Evolutionary conservation across 2,888 invertebrate species (phyloP).

Genomic region (Drosophila heteroneura): DNA sequence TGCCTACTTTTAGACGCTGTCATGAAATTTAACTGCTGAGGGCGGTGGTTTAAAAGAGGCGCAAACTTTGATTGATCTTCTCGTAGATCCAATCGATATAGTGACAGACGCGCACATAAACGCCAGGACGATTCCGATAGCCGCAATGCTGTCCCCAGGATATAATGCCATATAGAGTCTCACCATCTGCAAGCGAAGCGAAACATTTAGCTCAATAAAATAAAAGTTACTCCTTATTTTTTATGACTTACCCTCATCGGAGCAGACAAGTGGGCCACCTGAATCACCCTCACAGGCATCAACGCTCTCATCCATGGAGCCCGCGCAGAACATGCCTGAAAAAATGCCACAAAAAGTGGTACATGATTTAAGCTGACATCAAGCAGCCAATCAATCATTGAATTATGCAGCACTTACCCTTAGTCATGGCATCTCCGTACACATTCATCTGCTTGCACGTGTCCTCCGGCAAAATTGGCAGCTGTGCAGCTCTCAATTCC

Average conservation of each 20-base stretch:
- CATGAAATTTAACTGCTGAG: not conserved
- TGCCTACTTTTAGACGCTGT: conserved; percentile 32
- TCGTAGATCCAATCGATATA: conserved; percentile 89
- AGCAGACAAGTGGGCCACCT: conserved; percentile 93
- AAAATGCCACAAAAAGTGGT: not conserved
- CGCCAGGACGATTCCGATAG: conserved; percentile 90
- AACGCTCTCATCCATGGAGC: conserved; percentile 90
- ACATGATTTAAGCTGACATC: conserved; percentile 1
- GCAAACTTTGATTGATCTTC: conserved; percentile 85
- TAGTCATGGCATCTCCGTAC: conserved; percentile 89
- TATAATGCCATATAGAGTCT: conserved; percentile 90
- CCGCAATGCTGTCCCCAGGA: conserved; percentile 93
- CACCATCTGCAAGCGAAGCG: conserved; percentile 86
- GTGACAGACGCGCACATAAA: conserved; percentile 89
- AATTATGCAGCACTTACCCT: conserved; percentile 78
- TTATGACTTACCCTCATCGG: conserved; percentile 86
- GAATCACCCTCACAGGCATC: conserved; percentile 94
- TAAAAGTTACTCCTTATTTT: not conserved
- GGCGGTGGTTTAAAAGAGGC: conserved; percentile 22
- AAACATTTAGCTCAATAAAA: not conserved
- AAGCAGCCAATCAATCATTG: conserved; percentile 21
- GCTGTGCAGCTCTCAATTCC: conserved; percentile 88
- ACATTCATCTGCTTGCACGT: conserved; percentile 89
- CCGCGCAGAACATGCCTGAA: conserved; percentile 92
- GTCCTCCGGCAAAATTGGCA: conserved; percentile 89